Conservation (phyloP, 2,888 invertebrate genomes). For the Luperina testacea region DNA sequence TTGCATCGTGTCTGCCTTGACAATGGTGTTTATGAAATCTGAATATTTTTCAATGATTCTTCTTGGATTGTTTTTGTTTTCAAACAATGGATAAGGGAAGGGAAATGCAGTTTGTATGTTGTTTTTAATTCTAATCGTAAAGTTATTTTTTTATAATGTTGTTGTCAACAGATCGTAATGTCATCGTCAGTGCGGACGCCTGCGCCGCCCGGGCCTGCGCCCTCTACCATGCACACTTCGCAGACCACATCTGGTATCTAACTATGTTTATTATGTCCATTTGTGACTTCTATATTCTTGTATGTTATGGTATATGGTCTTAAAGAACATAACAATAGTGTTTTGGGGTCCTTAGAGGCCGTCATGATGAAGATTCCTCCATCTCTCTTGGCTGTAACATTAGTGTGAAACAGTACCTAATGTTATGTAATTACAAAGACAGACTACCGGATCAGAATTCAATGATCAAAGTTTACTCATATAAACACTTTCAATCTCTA, state of each 20-base stretch:
- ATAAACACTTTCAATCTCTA: constrained; percentile 8
- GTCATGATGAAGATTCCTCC: neutral
- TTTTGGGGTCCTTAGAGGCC: neutral
- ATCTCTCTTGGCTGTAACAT: neutral
- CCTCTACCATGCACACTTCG: constrained; percentile 85
- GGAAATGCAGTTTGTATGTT: neutral
- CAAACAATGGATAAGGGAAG: neutral
- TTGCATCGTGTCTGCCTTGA: neutral
- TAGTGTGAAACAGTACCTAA: neutral
- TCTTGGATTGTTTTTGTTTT: neutral
- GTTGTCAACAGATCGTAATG: constrained; percentile 83
- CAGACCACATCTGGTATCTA: constrained; percentile 81
- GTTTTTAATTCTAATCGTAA: neutral
- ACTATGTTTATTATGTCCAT: neutral
- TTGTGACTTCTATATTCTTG: neutral
- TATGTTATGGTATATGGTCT: neutral
- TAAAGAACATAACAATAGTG: neutral
- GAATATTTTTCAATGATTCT: neutral
- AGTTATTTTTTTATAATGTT: neutral
- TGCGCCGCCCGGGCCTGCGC: constrained; percentile 78
- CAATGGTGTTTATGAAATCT: constrained; percentile 1
- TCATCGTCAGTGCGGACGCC: constrained; percentile 87
- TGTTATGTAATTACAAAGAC: neutral
- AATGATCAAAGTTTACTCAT: constrained; percentile 18
- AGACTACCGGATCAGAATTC: neutral